Conservation (phyloP, 2,888 invertebrate genomes). For the Melieria omissa region DNA sequence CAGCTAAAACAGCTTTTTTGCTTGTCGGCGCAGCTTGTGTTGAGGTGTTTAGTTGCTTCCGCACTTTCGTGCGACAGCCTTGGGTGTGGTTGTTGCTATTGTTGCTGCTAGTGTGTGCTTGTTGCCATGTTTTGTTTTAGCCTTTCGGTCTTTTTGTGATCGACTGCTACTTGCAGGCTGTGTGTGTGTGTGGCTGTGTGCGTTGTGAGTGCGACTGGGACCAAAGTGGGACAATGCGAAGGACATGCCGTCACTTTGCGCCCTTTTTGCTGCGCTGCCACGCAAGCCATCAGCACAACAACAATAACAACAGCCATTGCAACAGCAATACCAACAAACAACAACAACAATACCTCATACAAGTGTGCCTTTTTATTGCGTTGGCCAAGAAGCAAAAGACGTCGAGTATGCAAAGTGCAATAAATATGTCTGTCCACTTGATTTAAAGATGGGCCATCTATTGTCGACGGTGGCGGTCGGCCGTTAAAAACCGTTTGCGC, state of each 20-base stretch:
- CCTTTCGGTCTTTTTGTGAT: slow-evolving; percentile 6
- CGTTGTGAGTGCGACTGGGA: not conserved
- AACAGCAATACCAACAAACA: not conserved
- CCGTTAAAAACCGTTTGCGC: too few relatives aligned
- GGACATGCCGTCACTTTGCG: too few relatives aligned
- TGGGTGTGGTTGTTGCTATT: not conserved
- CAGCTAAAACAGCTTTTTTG: slow-evolving; percentile 6
- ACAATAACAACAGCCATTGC: slow-evolving; percentile 5
- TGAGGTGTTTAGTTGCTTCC: slow-evolving; percentile 27
- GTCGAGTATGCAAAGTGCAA: slow-evolving; percentile 54
- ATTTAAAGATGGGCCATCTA: slow-evolving; percentile 57
- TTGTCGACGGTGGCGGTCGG: slow-evolving; percentile 41
- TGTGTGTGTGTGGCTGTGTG: not conserved
- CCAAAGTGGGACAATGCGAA: not conserved
- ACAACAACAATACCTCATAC: slow-evolving; percentile 14
- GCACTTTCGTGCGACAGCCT: slow-evolving; percentile 2
- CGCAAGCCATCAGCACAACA: too few relatives aligned
- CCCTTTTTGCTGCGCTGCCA: too few relatives aligned
- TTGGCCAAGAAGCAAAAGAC: slow-evolving; percentile 40
- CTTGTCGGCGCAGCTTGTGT: not conserved
- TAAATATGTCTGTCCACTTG: slow-evolving; percentile 67
- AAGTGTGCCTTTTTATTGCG: slow-evolving; percentile 29
- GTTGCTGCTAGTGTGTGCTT: not conserved
- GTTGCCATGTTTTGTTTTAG: slow-evolving; percentile 7
- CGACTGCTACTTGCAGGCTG: slow-evolving; percentile 13